Conservation (phyloP, 1,140 invertebrate genomes). For the Lordiphosa stackelbergi region DNA sequence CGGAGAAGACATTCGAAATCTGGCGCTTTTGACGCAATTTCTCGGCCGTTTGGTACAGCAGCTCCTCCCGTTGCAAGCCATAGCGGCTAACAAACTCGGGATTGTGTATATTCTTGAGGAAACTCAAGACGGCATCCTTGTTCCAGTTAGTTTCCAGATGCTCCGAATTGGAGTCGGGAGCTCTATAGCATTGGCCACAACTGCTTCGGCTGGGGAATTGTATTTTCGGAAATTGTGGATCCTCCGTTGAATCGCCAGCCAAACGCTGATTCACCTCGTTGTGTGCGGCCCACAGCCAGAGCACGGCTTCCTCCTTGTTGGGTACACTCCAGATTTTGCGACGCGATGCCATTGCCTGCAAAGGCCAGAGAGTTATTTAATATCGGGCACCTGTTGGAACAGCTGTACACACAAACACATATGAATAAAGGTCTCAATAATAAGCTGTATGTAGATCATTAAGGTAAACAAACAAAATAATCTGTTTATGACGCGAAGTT, state of each 20-base stretch:
- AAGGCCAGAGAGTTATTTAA: slow-evolving; percentile 25
- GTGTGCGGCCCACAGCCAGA: slow-evolving; percentile 97
- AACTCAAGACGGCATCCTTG: slow-evolving; percentile 83
- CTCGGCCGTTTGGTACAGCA: slow-evolving; percentile 44
- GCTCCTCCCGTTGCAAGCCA: slow-evolving; percentile 57
- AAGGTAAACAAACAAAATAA: too few species aligned
- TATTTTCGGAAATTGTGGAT: slow-evolving; percentile 92
- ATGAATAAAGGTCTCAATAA: too few species aligned
- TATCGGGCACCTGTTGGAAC: slow-evolving; percentile 23
- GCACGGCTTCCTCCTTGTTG: slow-evolving; percentile 84
- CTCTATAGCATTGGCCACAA: slow-evolving; percentile 85
- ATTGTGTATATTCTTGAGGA: slow-evolving; percentile 87
- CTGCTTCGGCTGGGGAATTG: slow-evolving; percentile 88
- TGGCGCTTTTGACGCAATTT: slow-evolving; percentile 74
- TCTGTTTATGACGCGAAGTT: too few species aligned
- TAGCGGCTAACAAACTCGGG: slow-evolving; percentile 79
- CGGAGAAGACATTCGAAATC: slow-evolving; percentile 80
- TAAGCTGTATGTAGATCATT: too few species aligned
- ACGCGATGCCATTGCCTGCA: slow-evolving; percentile 83
- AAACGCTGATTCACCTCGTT: slow-evolving; percentile 95
- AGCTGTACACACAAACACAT: slow-evolving; percentile 30
- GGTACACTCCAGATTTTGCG: slow-evolving; percentile 84
- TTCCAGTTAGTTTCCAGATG: slow-evolving; percentile 82
- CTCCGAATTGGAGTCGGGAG: slow-evolving; percentile 13
- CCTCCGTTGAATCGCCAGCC: slow-evolving; percentile 91